A percentile compares a stretch with the other conserved stretches of the same genome.
These are phyloP conservation scores for Carollia perspicillata DNA, from an alignment of 2,113 vertebrate species.

Conservation along the genomic window DNA sequence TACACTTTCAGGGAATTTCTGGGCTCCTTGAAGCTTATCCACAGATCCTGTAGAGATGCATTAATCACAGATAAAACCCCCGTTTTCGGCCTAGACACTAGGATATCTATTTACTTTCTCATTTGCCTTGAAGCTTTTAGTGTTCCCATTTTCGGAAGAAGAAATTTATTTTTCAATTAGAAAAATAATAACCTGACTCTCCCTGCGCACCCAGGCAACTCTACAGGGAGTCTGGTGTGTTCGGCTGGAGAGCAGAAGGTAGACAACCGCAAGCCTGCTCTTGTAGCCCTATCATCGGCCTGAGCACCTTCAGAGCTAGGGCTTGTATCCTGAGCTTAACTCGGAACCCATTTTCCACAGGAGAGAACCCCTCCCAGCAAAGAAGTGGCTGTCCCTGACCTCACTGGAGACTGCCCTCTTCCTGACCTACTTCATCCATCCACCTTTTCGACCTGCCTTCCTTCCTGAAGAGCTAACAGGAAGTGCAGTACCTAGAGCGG, in stretches of 20 bases:
- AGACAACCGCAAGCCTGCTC: not conserved
- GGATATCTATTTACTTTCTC: not conserved
- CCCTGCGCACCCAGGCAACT: not conserved
- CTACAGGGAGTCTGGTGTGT: not conserved
- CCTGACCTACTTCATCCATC: constrained; percentile 40
- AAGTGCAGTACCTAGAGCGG: constrained; percentile 60
- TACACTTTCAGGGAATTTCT: not conserved
- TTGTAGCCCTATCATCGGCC: not conserved
- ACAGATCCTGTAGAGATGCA: not conserved
- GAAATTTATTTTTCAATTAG: constrained; percentile 49
- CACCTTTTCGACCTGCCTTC: constrained; percentile 69
- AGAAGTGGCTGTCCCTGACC: not conserved
- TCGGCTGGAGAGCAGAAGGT: not conserved
- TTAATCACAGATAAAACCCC: not conserved
- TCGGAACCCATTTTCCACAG: not conserved
- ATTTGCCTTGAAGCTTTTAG: not conserved
- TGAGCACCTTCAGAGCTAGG: not conserved
- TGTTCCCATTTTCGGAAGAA: constrained; percentile 23
- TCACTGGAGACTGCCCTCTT: constrained; percentile 39
- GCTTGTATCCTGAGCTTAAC: not conserved
- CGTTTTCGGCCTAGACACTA: not conserved
- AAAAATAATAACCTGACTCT: not conserved
- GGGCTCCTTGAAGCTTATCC: not conserved
- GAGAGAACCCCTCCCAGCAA: not conserved
- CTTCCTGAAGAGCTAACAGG: constrained; percentile 63